Base-by-base conservation (phyloP, 1,140 invertebrate genomes). In the Leptinotarsa undecemlineata region DNA sequence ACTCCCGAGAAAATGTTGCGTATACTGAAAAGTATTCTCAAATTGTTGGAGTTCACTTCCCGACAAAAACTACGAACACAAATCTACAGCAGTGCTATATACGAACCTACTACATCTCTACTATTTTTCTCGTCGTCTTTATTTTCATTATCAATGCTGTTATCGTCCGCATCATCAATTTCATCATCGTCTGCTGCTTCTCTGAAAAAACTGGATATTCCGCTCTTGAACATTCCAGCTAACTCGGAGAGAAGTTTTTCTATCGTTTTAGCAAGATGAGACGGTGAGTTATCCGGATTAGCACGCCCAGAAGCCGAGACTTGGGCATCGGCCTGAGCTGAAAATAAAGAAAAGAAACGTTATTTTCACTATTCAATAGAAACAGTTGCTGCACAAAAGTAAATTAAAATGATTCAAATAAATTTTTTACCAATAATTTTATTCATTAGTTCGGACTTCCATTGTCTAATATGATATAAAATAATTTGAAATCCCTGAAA, bases 231-330 rank as follows among this genome's bases (percentile, higher is more conserved):
- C n/a, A 72, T 5, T 19, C 60, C 71, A 20, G 71, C 15, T 26
- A 72, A 26, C 14, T 72, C 71, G n/a, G 71, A 20, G 8, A 72
- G 47, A 13, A 72, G 62, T 63, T 72, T 72, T 64, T 72, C 71
- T 20, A 72, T 72, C 14, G 71, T 64, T 47, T 63, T 33, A 20
- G 71, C 71, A 3, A 72, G 17, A 33, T 72, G 71, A 42, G 71
- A 72, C 21, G 71, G 71, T 2, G 51, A 33, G 21, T 26, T 47
- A 6, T 63, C 33, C 2, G 61, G 11, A 48, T 61, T 33, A 4
- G 71, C 13, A 19, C 60, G 11, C 3, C 71, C 71, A 1, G 60
- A 26, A 14, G 71, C 26, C 15, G 33, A 20, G 23, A 72, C 60
- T 48, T 72, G 47, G 3, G 60, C 23, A 20, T 72, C 71, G n/a